Evolutionary conservation across 2,113 vertebrate species (phyloP), one percentile per base, ranked within the genome.

Genomic region (Podarcis cretensis): DNA sequence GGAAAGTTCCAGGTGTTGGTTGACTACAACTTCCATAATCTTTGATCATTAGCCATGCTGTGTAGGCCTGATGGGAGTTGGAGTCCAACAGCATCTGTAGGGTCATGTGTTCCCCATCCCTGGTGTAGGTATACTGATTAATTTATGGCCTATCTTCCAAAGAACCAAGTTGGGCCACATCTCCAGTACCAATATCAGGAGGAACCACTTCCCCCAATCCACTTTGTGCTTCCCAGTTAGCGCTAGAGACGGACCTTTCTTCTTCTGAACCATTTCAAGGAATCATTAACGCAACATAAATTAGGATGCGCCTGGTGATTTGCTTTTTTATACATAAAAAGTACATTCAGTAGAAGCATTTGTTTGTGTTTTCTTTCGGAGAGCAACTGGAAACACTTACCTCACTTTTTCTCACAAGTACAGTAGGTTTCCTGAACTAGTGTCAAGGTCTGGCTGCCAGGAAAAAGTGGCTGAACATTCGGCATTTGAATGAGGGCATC

Each of bases 351-450:
- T 97, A 96, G 96, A 96, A 90, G 92, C 95, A 93, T 97, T 97
- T 97, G 96, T 97, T 97, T 97, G 96, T 97, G 97, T 97, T 97
- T 97, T 97, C 96, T 94, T 97, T 97, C 92, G 93, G 92, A 93
- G 91, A 95, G 96, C 96, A 96, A 95, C 97, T 97, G 97, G 97
- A 97, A 97, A 97, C 96, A 78, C 96, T 97, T 97, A 97, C 96
- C 95, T 97, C 97, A 97, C 95, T 97, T 96, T 83, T 96, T 96
- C 96, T 97, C 94, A 96, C 96, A 97, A 97, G 96, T 95, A 96
- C 96, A 97, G 97, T 96, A 97, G 97, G 94, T 97, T 97, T 97
- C 97, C 97, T 97, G 95, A 96, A 95, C 89, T 90, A 93, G 95
- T 90, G 91, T 92, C 96, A 92, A 94, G 91, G 87, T 95, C 89